These are phyloP conservation scores for Glaucomys volans DNA, from an alignment of 2,113 vertebrate genomes.

Conservation along the genomic window DNA sequence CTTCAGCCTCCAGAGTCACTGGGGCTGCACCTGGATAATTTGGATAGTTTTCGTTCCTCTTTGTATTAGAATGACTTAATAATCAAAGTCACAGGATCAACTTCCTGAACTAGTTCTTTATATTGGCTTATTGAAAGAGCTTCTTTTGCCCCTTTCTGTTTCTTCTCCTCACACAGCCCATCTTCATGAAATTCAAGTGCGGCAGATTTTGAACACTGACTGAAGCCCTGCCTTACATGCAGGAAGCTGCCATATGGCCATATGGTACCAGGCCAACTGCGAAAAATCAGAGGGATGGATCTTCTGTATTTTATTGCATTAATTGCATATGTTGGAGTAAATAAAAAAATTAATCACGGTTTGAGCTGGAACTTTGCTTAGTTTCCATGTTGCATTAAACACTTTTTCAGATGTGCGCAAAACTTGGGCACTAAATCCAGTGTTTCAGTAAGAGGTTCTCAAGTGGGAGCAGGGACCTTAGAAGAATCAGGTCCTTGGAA, in stretches of 20 bases:
- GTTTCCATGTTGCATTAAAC: not conserved
- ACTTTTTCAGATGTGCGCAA: not conserved
- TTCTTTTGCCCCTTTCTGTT: not conserved
- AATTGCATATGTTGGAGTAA: not conserved
- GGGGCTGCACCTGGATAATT: too few relatives aligned
- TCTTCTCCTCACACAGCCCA: not conserved
- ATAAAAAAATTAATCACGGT: not conserved
- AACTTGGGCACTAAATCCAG: not conserved
- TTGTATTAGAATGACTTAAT: not conserved
- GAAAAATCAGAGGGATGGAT: not conserved
- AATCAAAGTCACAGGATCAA: not conserved
- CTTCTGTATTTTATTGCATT: not conserved
- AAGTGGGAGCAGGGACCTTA: not conserved
- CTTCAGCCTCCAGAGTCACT: too few relatives aligned
- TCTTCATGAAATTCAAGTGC: not conserved
- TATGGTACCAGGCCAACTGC: not conserved
- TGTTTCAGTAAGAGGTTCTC: not conserved
- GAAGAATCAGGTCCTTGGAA: not conserved
- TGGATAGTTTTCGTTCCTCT: not conserved
- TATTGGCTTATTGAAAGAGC: not conserved
- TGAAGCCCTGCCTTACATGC: accelerated
- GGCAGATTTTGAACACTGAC: not conserved
- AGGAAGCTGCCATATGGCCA: not conserved
- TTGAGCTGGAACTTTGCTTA: not conserved
- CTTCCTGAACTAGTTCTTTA: not conserved